Conservation (phyloP, 2,888 invertebrate genomes). For the Tipula helvola region DNA sequence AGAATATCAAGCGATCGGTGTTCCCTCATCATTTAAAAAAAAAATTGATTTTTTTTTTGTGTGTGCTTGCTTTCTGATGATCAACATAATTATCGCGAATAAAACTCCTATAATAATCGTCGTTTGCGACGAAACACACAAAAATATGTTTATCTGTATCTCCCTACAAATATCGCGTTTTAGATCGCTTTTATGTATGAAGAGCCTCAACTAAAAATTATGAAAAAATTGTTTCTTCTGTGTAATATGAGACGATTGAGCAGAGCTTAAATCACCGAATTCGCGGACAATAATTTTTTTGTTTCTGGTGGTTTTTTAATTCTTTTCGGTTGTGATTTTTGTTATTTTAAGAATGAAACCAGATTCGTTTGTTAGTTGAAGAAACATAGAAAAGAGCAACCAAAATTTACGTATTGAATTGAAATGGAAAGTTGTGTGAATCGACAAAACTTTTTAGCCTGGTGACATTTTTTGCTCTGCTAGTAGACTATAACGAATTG, state of each 20-base stretch:
- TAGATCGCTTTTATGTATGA: not conserved
- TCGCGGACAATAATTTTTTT: slow-evolving; percentile 7
- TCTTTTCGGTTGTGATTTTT: slow-evolving; percentile 7
- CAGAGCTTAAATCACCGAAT: slow-evolving; percentile 8
- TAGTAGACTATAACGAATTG: not conserved
- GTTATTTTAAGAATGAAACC: not conserved
- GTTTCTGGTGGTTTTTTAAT: slow-evolving; percentile 4
- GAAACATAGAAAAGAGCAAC: not conserved
- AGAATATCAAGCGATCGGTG: not conserved
- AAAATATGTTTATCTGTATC: not conserved
- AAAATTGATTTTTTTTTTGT: not conserved
- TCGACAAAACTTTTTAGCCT: not conserved
- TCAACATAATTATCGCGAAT: not conserved
- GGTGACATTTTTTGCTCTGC: not conserved
- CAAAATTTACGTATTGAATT: not conserved
- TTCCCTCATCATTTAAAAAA: not conserved
- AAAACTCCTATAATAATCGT: not conserved
- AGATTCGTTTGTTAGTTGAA: not conserved
- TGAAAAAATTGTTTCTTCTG: not conserved
- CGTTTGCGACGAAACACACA: not conserved
- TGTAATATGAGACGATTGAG: slow-evolving; percentile 7
- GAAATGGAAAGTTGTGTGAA: not conserved
- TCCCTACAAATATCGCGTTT: not conserved
- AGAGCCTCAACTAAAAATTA: not conserved
- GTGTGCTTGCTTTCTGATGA: not conserved